Evolutionary conservation across 2,797 vertebrate genomes (phyloP), one percentile per base, ranked within the genome.

Genomic region (Oryzias sinensis): DNA sequence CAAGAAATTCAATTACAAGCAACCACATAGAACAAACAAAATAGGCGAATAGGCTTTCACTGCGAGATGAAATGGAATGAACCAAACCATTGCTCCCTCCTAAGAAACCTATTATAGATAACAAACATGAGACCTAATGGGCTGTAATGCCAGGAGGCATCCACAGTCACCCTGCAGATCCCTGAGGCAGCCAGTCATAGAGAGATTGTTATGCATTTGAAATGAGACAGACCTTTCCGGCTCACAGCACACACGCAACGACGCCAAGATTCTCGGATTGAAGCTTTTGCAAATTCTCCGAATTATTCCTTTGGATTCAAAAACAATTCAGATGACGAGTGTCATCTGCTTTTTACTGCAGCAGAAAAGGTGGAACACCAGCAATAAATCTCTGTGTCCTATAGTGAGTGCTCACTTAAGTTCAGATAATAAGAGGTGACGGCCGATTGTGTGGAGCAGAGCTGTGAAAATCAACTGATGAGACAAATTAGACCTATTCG

Each of bases 61-160:
- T 74, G 74, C 43, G 56, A 70, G 62, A 74, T 69, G 77, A 77
- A 88, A 88, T 81, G 58, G 62, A 85, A 82, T 69, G 78, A 81
- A 40, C 51, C 69, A 64, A 65, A 74, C 64, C 49, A 69, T 49
- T 67, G 67, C 66, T 50, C 49, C 53, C 49, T 62, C 45, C 66
- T 70, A 74, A 76, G 79, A 83, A 86, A 76, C 67, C 82, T 72
- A 85, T 87, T 88, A 83, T 70, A 78, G 86, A 85, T 86, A 85
- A 86, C 72, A 85, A 80, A 74, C 72, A 60, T 63, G 53, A 53
- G 73, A 48, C 59, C 64, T 80, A 84, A 88, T 84, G 70, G 75
- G 51, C 61, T 72, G 76, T 72, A 72, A 74, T 77, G 73, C 68
- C 56, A 54, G 51, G 59, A 70, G 72, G 58, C 67, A 59, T 69